phyloP scores from a whole-genome alignment of 2,113 vertebrate species.

The Dissostichus mawsoni region DNA sequence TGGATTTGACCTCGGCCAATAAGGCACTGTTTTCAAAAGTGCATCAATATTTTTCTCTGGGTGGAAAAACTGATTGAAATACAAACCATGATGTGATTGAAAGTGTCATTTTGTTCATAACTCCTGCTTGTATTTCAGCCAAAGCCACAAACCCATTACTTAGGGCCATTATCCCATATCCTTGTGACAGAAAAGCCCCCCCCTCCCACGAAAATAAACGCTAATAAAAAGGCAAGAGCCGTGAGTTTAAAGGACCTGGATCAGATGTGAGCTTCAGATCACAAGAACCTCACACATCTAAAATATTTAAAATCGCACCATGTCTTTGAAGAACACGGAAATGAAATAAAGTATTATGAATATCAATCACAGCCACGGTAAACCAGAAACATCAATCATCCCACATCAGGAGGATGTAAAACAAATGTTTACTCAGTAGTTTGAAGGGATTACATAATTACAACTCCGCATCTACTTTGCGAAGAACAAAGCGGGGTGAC shows the following conservation, averaged over 20 bases:
- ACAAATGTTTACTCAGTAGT: constrained; percentile 32
- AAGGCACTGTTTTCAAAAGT: constrained; percentile 31
- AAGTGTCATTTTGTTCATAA: neutral
- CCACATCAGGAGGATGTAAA: constrained; percentile 29
- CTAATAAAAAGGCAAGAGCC: too few species aligned
- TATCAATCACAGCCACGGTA: neutral
- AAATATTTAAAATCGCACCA: neutral
- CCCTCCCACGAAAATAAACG: neutral
- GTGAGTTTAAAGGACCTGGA: neutral
- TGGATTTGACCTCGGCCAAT: constrained; percentile 8
- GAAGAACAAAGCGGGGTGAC: constrained; percentile 10
- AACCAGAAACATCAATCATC: constrained; percentile 36
- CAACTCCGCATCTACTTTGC: neutral
- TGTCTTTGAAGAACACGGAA: constrained; percentile 10
- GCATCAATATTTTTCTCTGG: neutral
- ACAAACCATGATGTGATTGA: constrained; percentile 21
- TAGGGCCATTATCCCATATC: neutral
- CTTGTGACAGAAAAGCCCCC: neutral
- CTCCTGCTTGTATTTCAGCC: neutral
- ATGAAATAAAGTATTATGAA: neutral
- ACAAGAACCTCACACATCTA: constrained; percentile 12
- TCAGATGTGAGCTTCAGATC: neutral
- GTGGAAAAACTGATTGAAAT: constrained; percentile 8
- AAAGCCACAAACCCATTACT: constrained; percentile 24
- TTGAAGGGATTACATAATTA: constrained; percentile 40